A percentile compares a stretch with the other conserved stretches of the same genome.
phyloP scores from a whole-genome alignment of 1,140 invertebrate species.

The Lasioglossum albipes region DNA sequence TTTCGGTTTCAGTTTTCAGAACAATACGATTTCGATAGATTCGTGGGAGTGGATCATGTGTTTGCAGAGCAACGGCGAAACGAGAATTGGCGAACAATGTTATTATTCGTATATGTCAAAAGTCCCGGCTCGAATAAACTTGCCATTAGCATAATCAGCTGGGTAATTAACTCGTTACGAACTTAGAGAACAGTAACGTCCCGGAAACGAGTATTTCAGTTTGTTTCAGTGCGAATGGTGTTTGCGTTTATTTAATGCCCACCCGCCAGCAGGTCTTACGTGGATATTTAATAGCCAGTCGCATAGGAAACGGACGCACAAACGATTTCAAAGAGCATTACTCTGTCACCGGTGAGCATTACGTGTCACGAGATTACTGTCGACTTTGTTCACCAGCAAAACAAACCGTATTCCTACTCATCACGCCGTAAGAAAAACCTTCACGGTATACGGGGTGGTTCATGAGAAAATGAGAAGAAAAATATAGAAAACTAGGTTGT shows the following conservation, averaged over 20 bases:
- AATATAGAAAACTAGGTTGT: too few species aligned
- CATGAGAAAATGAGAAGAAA: too few species aligned
- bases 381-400: background rate
- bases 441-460: background rate
- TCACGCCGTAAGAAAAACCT: background rate
- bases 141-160: background rate
- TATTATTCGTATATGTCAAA: background rate
- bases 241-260: background rate
- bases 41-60: too few species aligned
- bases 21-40: too few species aligned
- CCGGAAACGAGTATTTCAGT: background rate
- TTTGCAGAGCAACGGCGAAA: background rate
- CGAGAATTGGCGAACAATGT: background rate
- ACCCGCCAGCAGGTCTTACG: background rate
- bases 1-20: too few species aligned
- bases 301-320: background rate
- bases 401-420: background rate
- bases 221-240: background rate
- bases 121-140: background rate
- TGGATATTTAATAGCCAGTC: background rate
- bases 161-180: background rate
- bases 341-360: background rate
- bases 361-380: background rate
- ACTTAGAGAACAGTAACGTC: too few species aligned
- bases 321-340: background rate